Evolutionary conservation across 2,888 invertebrate species (phyloP).

Genomic region (Spilosoma lubricipeda): DNA sequence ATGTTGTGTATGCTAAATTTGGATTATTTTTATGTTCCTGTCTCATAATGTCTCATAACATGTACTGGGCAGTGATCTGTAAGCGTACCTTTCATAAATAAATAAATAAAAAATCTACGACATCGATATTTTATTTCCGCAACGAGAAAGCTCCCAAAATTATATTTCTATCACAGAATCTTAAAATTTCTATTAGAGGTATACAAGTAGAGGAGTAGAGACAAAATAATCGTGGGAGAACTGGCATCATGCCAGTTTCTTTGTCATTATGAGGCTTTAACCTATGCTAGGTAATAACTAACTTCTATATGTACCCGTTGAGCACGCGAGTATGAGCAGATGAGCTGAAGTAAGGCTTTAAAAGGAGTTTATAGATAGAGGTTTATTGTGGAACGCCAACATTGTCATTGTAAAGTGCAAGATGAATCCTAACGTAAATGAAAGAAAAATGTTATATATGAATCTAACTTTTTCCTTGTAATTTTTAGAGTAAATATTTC

Average conservation of each 20-base stretch:
- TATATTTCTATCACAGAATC: neutral
- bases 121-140: too few species aligned
- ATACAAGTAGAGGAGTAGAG: neutral
- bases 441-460: too few species aligned
- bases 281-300: conserved; percentile 15
- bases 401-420: neutral
- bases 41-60: too few species aligned
- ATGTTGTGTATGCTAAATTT: too few species aligned
- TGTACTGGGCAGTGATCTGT: too few species aligned
- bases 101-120: too few species aligned
- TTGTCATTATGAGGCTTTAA: conserved; percentile 19
- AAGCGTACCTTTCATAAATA: too few species aligned
- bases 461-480: too few species aligned
- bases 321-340: neutral
- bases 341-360: neutral
- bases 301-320: neutral
- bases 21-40: too few species aligned
- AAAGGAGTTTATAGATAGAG: too few species aligned
- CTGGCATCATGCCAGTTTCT: conserved; percentile 16
- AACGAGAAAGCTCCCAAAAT: too few species aligned
- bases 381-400: neutral
- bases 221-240: neutral
- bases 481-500: too few species aligned
- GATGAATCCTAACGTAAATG: neutral
- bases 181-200: neutral